phyloP scores from a whole-genome alignment of 2,797 vertebrate species.

The Chelidonichthys spinosus region DNA sequence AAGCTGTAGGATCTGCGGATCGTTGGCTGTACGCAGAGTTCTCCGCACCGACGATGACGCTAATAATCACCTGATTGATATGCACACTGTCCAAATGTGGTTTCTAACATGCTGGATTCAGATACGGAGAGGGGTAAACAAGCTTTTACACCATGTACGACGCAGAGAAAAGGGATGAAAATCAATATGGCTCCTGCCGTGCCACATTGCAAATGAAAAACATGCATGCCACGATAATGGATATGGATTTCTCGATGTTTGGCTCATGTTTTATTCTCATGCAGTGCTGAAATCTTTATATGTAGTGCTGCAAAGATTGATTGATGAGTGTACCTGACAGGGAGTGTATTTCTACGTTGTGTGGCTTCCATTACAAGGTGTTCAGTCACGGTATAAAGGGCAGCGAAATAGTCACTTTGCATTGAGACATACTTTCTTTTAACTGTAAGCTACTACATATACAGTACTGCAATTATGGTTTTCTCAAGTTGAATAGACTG shows the following conservation, averaged over 20 bases:
- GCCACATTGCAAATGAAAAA: constrained; percentile 70
- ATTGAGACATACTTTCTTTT: background rate
- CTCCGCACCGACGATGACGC: background rate
- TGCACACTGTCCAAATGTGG: constrained; percentile 16
- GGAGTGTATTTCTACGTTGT: constrained; percentile 33
- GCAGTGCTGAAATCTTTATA: constrained; percentile 50
- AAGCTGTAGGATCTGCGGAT: background rate
- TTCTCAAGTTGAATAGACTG: constrained; percentile 21
- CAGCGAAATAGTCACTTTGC: constrained; percentile 8
- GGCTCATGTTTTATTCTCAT: constrained; percentile 71
- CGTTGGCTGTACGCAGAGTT: background rate
- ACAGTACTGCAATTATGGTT: background rate
- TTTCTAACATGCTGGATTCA: constrained; percentile 40
- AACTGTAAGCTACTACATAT: background rate
- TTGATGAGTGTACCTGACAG: constrained; percentile 40
- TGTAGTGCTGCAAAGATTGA: constrained; percentile 45
- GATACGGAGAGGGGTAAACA: constrained; percentile 49
- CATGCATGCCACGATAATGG: constrained; percentile 73
- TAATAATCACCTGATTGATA: constrained; percentile 56
- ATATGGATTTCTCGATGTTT: constrained; percentile 75
- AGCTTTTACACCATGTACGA: constrained; percentile 55
- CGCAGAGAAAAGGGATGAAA: constrained; percentile 49
- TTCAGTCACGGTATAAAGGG: constrained; percentile 16
- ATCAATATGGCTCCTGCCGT: constrained; percentile 70
- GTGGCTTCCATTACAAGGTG: constrained; percentile 21